phyloP scores from a whole-genome alignment of 2,113 vertebrate genomes.

The Cephalopterus ornatus region DNA sequence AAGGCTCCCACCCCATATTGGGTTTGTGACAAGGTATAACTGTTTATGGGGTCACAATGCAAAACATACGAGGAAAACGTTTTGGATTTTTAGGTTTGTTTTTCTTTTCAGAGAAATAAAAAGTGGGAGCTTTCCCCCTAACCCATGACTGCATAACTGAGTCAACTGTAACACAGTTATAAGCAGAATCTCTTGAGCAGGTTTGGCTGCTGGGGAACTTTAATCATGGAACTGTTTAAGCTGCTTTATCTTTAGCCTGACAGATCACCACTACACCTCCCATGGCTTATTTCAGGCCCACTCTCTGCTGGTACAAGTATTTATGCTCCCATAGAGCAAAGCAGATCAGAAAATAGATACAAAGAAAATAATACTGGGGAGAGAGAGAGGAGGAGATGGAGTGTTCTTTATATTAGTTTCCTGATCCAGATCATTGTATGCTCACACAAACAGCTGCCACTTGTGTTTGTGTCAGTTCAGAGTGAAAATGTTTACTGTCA shows the following conservation, averaged over 20 bases:
- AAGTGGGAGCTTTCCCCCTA: not conserved
- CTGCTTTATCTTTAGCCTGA: not conserved
- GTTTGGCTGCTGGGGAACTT: not conserved
- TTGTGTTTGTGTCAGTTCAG: not conserved
- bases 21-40: not conserved
- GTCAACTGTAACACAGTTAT: not conserved
- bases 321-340: not conserved
- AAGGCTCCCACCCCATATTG: not conserved
- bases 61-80: not conserved
- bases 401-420: not conserved
- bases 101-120: not conserved
- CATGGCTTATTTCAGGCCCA: not conserved
- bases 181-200: not conserved
- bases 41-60: not conserved
- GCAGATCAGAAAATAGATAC: not conserved
- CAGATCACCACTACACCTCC: not conserved
- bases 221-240: not conserved
- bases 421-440: not conserved
- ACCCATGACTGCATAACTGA: fast-evolving
- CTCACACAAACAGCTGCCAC: not conserved
- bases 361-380: not conserved
- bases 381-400: not conserved
- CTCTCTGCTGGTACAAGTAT: not conserved
- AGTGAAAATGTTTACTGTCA: not conserved
- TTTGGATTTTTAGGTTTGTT: not conserved